These are phyloP conservation scores for Rhinoraja longicauda DNA, from an alignment of 2,797 vertebrate species.

Conservation along the genomic window DNA sequence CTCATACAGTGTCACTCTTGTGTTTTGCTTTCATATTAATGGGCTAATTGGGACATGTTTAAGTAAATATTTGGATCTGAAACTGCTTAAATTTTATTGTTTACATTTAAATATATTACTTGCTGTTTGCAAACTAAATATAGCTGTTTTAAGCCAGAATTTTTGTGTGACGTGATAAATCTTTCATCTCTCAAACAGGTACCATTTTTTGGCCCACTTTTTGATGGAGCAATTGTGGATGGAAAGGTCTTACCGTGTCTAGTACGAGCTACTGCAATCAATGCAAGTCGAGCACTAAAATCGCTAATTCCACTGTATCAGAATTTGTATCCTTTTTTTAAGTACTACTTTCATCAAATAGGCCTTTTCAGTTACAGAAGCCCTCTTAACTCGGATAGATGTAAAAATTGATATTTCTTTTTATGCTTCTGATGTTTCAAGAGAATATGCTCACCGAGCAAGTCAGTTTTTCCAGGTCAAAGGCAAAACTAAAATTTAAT, in stretches of 20 bases:
- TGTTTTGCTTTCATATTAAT: background rate
- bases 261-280: constrained; percentile 96
- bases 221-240: constrained; percentile 95
- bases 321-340: constrained; percentile 92
- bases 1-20: background rate
- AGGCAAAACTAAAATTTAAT: constrained; percentile 5
- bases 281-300: constrained; percentile 91
- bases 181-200: constrained; percentile 63
- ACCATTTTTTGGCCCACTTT: constrained; percentile 93
- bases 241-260: constrained; percentile 90
- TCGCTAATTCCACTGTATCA: constrained; percentile 95
- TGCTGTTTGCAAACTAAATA: background rate
- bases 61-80: background rate
- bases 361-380: background rate
- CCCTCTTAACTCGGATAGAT: background rate
- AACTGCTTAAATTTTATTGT: background rate
- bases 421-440: background rate
- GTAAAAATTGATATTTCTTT: background rate
- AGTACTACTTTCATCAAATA: background rate
- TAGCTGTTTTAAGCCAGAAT: background rate
- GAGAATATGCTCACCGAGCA: background rate
- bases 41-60: no score
- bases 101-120: background rate
- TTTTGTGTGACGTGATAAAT: background rate
- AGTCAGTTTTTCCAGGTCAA: background rate